Evolutionary conservation across 2,113 vertebrate genomes (phyloP), one percentile per base, ranked within the genome.

Genomic region (Motacilla tschutschensis): DNA sequence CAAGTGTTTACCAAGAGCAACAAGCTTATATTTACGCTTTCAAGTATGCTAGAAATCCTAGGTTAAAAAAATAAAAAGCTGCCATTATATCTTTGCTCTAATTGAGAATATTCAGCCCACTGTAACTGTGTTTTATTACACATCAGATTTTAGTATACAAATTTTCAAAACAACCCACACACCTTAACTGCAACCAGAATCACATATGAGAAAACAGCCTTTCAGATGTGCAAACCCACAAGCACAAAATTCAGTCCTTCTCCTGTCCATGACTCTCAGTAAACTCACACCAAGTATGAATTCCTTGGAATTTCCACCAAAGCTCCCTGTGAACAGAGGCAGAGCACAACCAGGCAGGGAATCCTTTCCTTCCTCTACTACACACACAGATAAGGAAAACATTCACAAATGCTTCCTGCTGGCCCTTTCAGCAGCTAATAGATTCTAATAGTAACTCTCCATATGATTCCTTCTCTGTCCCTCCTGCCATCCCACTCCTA

Each of bases 181-280:
- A 4, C 29, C 24, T 24, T 33, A 76, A 35, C 17, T 36, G 16
- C 40, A 47, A 35, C 6, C 44, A 36, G 19, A 81, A 75, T 12
- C 3, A 20, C 2, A 1, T 1, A 8, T 2, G 3, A 73, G 40
- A 35, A 43, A 69, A 57, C 4, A 51, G 8, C 16, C 26, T 67
- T 67, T 66, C 54, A 78, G 13, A 33, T 5, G 15, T 17, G n/a
- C 35, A 90, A 67, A 54, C 3, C 4, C 70, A 64, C 5, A 46
- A 17, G 13, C 43, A 62, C 9, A 25, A 21, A 48, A 29, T 25
- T 50, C 67, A 76, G 36, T 43, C 40, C 82, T 50, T n/a, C 40
- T 47, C n/a, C 15, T 66, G 40, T 24, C 33, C 55, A 40, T 0
- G 5, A 17, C 41, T 10, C 58, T 40, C 46, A 33, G 9, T 4